phyloP scores from a whole-genome alignment of 2,888 invertebrate genomes.

The Neelides folsomi region DNA sequence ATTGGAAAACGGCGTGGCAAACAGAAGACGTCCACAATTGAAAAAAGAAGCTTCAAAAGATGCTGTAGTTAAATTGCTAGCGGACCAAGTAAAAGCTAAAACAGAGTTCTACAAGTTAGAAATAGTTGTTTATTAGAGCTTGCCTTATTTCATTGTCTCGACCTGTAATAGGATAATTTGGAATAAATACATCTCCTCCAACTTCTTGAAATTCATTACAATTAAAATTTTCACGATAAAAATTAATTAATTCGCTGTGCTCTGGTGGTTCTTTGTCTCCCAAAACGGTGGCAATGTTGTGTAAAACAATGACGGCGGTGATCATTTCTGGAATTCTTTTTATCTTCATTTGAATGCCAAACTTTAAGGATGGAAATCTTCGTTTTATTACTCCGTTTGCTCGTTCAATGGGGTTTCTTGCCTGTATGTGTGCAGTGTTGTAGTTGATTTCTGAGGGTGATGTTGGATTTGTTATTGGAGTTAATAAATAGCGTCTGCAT shows the following conservation, averaged over 20 bases:
- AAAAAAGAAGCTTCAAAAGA: no score
- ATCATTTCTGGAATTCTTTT: constrained; percentile 4
- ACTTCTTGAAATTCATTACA: no score
- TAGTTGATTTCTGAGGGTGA: constrained; percentile 16
- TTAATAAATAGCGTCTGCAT: constrained; percentile 18
- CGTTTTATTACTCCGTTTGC: constrained; percentile 19
- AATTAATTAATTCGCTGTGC: background rate
- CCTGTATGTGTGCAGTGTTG: constrained; percentile 15
- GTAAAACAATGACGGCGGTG: constrained; percentile 5
- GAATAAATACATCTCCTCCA: no score
- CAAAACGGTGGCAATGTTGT: constrained; percentile 7
- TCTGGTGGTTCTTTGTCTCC: constrained; percentile 8
- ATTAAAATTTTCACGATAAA: background rate
- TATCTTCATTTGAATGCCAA: constrained; percentile 7
- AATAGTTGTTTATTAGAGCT: no score
- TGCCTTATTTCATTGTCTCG: no score
- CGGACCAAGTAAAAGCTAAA: no score
- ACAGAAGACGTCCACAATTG: no score
- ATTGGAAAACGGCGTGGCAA: no score
- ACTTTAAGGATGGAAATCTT: constrained; percentile 12
- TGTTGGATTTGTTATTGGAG: constrained; percentile 19
- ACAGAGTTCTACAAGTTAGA: no score
- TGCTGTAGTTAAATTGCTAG: no score
- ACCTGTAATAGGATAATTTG: background rate
- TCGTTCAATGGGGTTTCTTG: constrained; percentile 17